Evolutionary conservation across 92 coral and sea anemone species (phyloP), one percentile per base, ranked within the genome.

Genomic region (Porites cylindrica): DNA sequence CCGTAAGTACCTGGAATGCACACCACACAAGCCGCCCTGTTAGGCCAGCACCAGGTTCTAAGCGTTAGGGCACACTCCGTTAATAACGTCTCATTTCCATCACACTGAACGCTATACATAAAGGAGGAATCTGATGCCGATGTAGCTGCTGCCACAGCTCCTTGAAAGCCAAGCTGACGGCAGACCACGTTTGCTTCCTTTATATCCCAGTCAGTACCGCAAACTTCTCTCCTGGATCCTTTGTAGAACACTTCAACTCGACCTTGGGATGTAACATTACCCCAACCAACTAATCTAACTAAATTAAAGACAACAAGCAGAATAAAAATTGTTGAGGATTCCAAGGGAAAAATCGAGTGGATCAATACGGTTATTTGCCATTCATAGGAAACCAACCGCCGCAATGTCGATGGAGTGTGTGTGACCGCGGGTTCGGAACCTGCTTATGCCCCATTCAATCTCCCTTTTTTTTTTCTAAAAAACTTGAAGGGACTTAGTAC

Each of bases 61-160:
- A 3, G 11, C 70, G 26, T 19, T 23, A n/a, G 78, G 20, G 26
- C 56, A 68, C 89, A 85, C 52, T 85, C 83, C 54, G 59, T 60
- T 18, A 85, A 68, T 3, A 82, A 74, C 16, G 51, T 65, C 53
- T 88, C 91, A 53, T 75, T 50, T n/a, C 91, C 91, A 62, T 17
- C 72, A 88, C 91, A 88, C 7, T 76, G 91, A 23, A 88, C 87
- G 47, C 82, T 79, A 75, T 88, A 75, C 68, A 88, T 71, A 82
- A 86, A 12, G 8, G 10, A 2, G 16, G 23, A 32, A 10, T 7
- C 14, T 4, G 10, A 23, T 7, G 47, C 47, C 47, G 50, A 11
- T 18, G 16, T 21, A 7, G 29, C 24, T 6, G 63, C 32, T n/a
- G 65, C 16, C 32, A 19, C 3, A 3, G 80, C 64, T 1, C 51